Base-by-base conservation (phyloP, 1,140 invertebrate genomes). In the Dermatophagoides farinae region DNA sequence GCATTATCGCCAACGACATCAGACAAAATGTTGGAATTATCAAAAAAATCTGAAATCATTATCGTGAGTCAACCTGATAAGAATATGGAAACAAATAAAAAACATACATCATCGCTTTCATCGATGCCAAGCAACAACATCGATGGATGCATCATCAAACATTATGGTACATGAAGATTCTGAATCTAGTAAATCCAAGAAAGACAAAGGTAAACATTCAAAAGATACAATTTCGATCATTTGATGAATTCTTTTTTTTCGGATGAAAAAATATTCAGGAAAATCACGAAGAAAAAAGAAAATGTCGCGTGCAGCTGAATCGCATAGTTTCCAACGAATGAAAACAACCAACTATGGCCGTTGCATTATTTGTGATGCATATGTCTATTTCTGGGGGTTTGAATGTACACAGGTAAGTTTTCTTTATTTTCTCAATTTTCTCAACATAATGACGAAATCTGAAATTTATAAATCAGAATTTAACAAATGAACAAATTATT, bases 371-470 rank as follows among this genome's bases (percentile, higher is more conserved):
- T 63, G 62, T 41, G 62, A 63, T 58, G 49, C 62, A 6, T 63
- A 63, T 53, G 60, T 63, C 23, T 63, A 63, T 25, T 49, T 63
- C 14, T 61, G 57, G 40, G 62, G 62, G 16, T 58, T 50, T 20
- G 49, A 61, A 46, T 63, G 62, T 43, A 60, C 40, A 37, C 50
- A 63, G 58, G 62, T 66, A 57, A 54, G 64, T 18, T 62, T 31
- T 23, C 6, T 50, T 20, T 47, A 38, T 38, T 20, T 18, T 11
- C 18, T 22, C 18, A 12, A 38, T 62, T 10, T 22, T 39, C 37
- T 9, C 23, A 16, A 18, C 11, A 22, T 52, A 20, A 22, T 52
- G 12, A 22, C 18, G 20, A 52, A 12, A 52, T 11, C 18, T 10
- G 18, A 11, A 31, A 18, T 52, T 52, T 52, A 11, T 20, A 52